Evolutionary conservation across 2,888 invertebrate genomes (phyloP).

Genomic region (Polydrusus tereticollis): DNA sequence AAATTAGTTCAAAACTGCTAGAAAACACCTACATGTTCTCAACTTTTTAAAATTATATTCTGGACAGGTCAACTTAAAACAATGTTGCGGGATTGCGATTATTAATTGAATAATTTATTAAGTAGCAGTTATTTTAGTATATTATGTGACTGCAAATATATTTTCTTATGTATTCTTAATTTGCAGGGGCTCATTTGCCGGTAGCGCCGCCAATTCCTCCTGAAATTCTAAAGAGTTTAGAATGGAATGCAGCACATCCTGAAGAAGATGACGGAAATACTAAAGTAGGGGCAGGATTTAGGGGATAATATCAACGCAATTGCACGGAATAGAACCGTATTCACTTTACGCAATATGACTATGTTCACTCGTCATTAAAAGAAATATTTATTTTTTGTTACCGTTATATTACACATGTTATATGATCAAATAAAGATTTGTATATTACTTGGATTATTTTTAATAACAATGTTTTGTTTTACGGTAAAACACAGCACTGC

Average conservation of each 20-base stretch:
- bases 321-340: too few species aligned
- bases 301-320: slow-evolving; percentile 12
- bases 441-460: background rate
- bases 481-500: too few species aligned
- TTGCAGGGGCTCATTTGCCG: slow-evolving; percentile 67
- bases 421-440: slow-evolving; percentile 12
- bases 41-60: too few species aligned
- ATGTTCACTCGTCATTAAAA: too few species aligned
- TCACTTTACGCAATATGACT: too few species aligned
- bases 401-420: background rate
- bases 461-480: background rate
- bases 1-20: too few species aligned
- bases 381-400: background rate
- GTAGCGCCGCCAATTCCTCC: slow-evolving; percentile 79
- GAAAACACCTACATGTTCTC: too few species aligned
- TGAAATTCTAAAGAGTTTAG: slow-evolving; percentile 76
- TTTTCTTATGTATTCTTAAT: slow-evolving; percentile 1
- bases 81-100: too few species aligned
- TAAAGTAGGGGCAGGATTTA: slow-evolving; percentile 35
- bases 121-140: too few species aligned
- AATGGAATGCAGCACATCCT: slow-evolving; percentile 76
- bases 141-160: too few species aligned
- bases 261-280: slow-evolving; percentile 63
- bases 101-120: too few species aligned
- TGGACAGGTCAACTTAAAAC: too few species aligned